Evolutionary conservation across 2,113 vertebrate genomes (phyloP), one percentile per base, ranked within the genome.

Genomic region (Syngnathus scovelli): DNA sequence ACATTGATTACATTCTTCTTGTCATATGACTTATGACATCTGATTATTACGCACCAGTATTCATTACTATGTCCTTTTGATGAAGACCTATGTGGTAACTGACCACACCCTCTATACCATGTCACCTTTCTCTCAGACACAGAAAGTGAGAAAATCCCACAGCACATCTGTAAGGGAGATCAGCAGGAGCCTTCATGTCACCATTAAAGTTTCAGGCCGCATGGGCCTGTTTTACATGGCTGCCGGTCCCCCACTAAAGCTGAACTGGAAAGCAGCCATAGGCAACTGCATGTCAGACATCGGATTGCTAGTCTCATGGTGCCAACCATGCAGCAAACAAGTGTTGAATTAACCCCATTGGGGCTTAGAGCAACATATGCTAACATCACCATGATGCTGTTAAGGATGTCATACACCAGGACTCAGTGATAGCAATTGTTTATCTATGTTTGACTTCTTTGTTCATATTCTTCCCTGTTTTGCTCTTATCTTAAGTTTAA

Each of bases 171-270:
- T 79, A 74, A 46, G n/a, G 52, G 71, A 68, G 59, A 41, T 60
- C 78, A 66, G 74, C 33, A 10, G 64, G 58, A 59, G 75, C 68
- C 79, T 78, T 66, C 72, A 72, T 89, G 86, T 89, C 55, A 6
- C 37, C 90, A 92, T 92, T 92, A 92, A 92, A 91, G 77, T 92
- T 92, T 92, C 78, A 92, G 85, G 65, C 69, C 51, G 79, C 66
- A 63, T 74, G 84, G 82, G 87, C 76, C 80, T 83, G 88, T 86
- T 86, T 78, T 76, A 87, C 84, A 85, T 61, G 60, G 39, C 76
- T 69, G 72, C 76, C 67, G 67, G 82, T 80, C 81, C 80, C 71
- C 49, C 75, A 61, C 84, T 82, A 78, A 82, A 69, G 87, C 79
- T 67, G 81, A 74, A 78, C 86, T 90, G 87, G 86, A 88, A 86